These are phyloP conservation scores for Ahaetulla prasina DNA, from an alignment of 2,113 vertebrate species.

Conservation along the genomic window DNA sequence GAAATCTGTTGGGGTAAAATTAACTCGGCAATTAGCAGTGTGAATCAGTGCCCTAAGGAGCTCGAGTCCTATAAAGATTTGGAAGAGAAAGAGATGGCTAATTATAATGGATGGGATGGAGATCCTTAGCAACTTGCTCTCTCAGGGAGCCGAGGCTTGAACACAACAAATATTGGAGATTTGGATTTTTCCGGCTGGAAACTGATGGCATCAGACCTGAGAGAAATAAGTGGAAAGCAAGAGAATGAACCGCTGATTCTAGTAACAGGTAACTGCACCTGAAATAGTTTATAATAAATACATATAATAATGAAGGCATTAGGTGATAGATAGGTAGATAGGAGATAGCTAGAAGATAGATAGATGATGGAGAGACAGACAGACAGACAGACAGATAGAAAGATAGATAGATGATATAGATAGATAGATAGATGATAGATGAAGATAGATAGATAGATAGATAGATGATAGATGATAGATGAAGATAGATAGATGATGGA, in stretches of 20 bases:
- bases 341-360: too few relatives aligned
- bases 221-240: constrained; percentile 52
- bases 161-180: constrained; percentile 26
- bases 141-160: constrained; percentile 35
- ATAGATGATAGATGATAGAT: too few relatives aligned
- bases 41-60: constrained; percentile 49
- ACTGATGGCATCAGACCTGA: constrained; percentile 55
- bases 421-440: too few relatives aligned
- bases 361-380: too few relatives aligned
- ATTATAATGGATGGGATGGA: constrained; percentile 57
- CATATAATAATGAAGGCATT: not conserved
- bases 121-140: constrained; percentile 31
- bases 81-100: constrained; percentile 54
- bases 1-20: constrained; percentile 46
- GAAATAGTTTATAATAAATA: constrained; percentile 32
- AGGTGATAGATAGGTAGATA: too few relatives aligned
- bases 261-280: constrained; percentile 45
- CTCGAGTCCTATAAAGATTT: constrained; percentile 41
- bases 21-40: constrained; percentile 56
- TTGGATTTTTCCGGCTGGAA: constrained; percentile 38
- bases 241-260: constrained; percentile 45
- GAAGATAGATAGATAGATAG: too few relatives aligned
- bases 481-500: too few relatives aligned
- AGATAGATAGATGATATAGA: too few relatives aligned
- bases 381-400: too few relatives aligned